Evolutionary conservation across 2,888 invertebrate genomes (phyloP).

Genomic region (Pandemis corylana): DNA sequence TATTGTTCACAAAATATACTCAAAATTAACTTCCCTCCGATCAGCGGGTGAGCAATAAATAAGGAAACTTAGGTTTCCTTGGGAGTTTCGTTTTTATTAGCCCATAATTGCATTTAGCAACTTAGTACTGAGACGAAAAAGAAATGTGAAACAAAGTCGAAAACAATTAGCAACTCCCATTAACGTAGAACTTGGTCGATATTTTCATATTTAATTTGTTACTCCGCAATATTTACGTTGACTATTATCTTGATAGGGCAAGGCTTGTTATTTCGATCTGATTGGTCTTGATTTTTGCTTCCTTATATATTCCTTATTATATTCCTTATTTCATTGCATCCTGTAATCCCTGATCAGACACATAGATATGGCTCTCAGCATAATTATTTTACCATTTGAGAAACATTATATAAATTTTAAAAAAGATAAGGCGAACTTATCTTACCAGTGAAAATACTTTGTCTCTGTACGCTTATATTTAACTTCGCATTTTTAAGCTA

Average conservation of each 20-base stretch:
- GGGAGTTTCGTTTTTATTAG: conserved; percentile 50
- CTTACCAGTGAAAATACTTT: too few relatives aligned
- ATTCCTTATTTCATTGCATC: too few relatives aligned
- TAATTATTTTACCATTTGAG: too few relatives aligned
- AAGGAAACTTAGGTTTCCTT: conserved; percentile 44
- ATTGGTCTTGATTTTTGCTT: neutral
- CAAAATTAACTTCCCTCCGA: conserved; percentile 37
- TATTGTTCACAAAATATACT: conserved; percentile 26
- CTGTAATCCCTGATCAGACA: too few relatives aligned
- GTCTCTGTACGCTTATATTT: too few relatives aligned
- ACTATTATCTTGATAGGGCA: conserved; percentile 49
- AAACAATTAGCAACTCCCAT: conserved; percentile 72
- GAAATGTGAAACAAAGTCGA: conserved; percentile 60
- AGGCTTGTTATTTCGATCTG: conserved; percentile 3
- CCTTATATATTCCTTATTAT: too few relatives aligned
- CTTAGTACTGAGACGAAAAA: conserved; percentile 53
- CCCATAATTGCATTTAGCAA: conserved; percentile 54
- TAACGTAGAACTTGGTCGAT: conserved; percentile 67
- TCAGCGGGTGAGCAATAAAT: conserved; percentile 45
- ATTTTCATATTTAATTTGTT: conserved; percentile 67
- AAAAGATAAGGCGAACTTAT: too few relatives aligned
- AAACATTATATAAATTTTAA: too few relatives aligned
- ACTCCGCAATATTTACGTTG: conserved; percentile 57
- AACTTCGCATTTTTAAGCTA: too few relatives aligned
- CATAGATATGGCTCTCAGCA: too few relatives aligned